Percentiles rank a stretch among this genome's conserved stretches.
Conservation (phyloP, 2,797 vertebrate species). For the Diglossa cyanea region DNA sequence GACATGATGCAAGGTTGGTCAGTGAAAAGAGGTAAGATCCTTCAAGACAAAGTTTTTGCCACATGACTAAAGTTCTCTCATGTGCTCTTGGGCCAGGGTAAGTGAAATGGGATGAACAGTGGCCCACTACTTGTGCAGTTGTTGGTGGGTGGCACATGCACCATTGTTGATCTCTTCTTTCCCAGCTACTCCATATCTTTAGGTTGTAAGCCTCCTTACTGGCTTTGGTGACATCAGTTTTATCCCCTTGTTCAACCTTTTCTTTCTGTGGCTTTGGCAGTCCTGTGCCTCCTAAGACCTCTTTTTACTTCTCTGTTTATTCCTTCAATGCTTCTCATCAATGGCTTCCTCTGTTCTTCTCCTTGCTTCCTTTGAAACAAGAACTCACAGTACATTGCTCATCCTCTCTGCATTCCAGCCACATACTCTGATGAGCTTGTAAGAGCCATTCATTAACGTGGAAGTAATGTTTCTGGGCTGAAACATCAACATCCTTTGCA, state of each 20-base stretch:
- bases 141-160: not conserved
- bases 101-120: not conserved
- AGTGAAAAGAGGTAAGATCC: not conserved
- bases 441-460: not conserved
- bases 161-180: rapidly evolving
- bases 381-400: not conserved
- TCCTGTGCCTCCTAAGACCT: not conserved
- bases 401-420: not conserved
- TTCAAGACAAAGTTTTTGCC: not conserved
- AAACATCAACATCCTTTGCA: not conserved
- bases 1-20: not conserved
- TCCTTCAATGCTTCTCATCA: not conserved
- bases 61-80: not conserved
- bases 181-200: not conserved
- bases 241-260: not conserved
- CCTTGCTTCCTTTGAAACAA: not conserved
- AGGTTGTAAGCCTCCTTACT: not conserved
- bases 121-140: not conserved
- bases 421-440: rapidly evolving
- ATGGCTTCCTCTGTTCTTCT: not conserved
- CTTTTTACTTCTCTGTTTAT: not conserved
- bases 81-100: not conserved
- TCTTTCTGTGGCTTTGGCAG: not conserved
- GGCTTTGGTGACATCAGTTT: not conserved
- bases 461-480: not conserved